Evolutionary conservation across 2,888 invertebrate species (phyloP), one percentile per base, ranked within the genome.

Genomic region (Emmelina monodactyla): DNA sequence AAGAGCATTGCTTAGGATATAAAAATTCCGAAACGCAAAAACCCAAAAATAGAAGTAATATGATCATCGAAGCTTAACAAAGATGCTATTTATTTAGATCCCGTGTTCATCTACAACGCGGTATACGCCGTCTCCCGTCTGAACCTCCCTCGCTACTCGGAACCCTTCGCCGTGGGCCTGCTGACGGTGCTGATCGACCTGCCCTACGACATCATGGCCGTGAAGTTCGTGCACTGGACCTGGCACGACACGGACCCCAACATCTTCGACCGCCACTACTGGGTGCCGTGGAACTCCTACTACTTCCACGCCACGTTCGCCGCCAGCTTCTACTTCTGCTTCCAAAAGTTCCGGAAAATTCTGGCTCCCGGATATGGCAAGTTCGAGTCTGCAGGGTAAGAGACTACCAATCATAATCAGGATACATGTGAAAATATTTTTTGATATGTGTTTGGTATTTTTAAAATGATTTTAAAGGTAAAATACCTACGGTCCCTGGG

Each of bases 261-360:
- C 49, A 82, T 88, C 62, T 69, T 58, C 43, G 91, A 91, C 57
- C 82, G 91, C 28, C 86, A 87, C 61, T 91, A 91, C 63, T 89
- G 88, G 87, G 90, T 92, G 14, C 92, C 92, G 0, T 91, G 88
- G 88, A 91, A 88, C 55, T 90, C 89, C 0, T 92, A 89, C 65
- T 91, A 89, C 56, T 92, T 92, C 76, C 91, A 92, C 58, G 83
- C 88, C 0, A 71, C 88, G 0, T 91, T 91, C 55, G 85, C 89
- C 1, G 85, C 87, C 1, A 86, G 88, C 43, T 88, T 91, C 55
- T 84, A 81, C 11, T 86, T 85, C 55, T 83, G 88, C 54, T 88
- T 90, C 58, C 83, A 85, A 39, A 75, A 79, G 3, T 71, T 82
- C 32, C 76, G 87, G 39, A 67, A 65, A 14, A 67, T 83, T 53